These are phyloP conservation scores for Bombus soroeensis DNA, from an alignment of 1,140 invertebrate species.

Conservation along the genomic window DNA sequence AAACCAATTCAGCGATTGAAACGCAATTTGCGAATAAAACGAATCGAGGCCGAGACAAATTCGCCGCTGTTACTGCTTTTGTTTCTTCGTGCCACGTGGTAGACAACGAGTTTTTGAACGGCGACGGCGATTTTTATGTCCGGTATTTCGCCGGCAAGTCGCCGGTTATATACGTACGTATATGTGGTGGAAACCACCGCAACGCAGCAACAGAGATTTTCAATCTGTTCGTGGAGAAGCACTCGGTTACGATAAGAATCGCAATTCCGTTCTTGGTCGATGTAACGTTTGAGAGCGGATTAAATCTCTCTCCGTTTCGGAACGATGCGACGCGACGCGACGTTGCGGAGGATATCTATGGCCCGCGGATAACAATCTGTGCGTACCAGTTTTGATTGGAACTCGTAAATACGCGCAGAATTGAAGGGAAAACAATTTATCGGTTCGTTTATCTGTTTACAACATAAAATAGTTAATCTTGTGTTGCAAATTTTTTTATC, in stretches of 20 bases:
- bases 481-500: neutral
- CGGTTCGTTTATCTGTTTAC: neutral
- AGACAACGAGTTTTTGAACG: neutral
- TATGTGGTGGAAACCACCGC: neutral
- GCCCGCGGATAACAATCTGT: constrained; percentile 43
- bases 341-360: constrained; percentile 44
- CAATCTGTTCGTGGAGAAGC: constrained; percentile 59
- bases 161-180: constrained; percentile 4
- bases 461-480: neutral
- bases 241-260: constrained; percentile 62
- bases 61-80: no score
- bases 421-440: constrained; percentile 19
- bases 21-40: neutral
- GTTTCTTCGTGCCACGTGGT: neutral
- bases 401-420: constrained; percentile 13
- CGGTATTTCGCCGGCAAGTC: constrained; percentile 40
- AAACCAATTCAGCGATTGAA: neutral
- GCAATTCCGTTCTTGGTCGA: constrained; percentile 59
- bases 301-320: constrained; percentile 57
- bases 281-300: constrained; percentile 58
- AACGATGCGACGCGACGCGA: constrained; percentile 9
- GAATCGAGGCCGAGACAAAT: neutral
- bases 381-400: constrained; percentile 40
- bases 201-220: constrained; percentile 40
- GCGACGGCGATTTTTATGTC: constrained; percentile 30